Conservation (phyloP, 1,140 invertebrate species). For the Coptotermes formosanus region DNA sequence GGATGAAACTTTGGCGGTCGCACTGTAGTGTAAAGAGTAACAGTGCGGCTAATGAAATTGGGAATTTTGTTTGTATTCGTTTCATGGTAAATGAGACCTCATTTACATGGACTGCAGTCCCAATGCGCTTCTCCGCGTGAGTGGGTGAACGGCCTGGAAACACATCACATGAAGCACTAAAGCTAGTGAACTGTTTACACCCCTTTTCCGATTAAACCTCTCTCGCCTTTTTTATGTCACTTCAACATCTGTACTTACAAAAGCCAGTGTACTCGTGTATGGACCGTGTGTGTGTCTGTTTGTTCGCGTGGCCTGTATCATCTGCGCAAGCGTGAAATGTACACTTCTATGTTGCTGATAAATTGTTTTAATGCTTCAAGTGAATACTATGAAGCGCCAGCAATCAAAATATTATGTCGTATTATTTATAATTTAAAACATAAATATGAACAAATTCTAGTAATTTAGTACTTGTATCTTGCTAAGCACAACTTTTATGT, state of each 20-base stretch:
- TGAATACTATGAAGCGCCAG: too few relatives aligned
- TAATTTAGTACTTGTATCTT: too few relatives aligned
- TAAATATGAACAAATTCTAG: too few relatives aligned
- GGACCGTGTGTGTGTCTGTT: too few relatives aligned
- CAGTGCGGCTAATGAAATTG: neutral
- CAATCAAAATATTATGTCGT: too few relatives aligned
- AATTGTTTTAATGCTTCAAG: too few relatives aligned
- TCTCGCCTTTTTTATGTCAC: neutral
- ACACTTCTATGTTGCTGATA: too few relatives aligned
- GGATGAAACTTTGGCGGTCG: neutral
- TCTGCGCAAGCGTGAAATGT: too few relatives aligned
- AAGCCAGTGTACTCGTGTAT: too few relatives aligned
- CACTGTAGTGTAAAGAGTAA: neutral
- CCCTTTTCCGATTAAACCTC: neutral
- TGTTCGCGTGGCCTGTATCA: too few relatives aligned
- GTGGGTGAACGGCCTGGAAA: neutral
- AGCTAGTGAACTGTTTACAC: conserved; percentile 1
- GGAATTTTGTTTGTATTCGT: conserved; percentile 7
- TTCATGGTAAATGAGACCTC: neutral
- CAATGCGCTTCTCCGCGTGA: neutral
- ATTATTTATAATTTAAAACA: too few relatives aligned
- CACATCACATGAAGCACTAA: neutral
- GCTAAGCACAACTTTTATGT: too few relatives aligned
- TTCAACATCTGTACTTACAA: neutral
- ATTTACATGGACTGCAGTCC: neutral